phyloP scores from a whole-genome alignment of 92 coral and sea anemone species.

The Actinostola sp. region DNA sequence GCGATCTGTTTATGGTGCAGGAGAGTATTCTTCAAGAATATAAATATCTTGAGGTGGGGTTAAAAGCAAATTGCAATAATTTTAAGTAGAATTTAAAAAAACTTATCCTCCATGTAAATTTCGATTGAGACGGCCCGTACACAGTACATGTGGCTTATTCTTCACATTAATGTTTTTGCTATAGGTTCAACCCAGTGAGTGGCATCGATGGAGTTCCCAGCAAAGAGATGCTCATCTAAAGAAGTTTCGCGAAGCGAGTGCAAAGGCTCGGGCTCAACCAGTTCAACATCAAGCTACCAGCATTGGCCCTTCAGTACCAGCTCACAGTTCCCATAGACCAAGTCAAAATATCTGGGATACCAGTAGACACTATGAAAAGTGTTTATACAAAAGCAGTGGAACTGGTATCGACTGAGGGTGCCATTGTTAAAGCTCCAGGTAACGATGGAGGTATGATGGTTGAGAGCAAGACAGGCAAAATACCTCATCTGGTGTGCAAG shows the following conservation, averaged over 20 bases:
- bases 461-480: constrained; percentile 23
- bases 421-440: constrained; percentile 51
- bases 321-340: background rate
- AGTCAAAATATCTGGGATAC: background rate
- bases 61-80: background rate
- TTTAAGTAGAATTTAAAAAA: too few relatives aligned
- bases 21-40: constrained; percentile 43
- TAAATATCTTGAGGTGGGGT: constrained; percentile 42
- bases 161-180: background rate
- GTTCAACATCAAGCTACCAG: background rate
- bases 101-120: too few relatives aligned
- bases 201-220: constrained; percentile 39
- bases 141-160: background rate
- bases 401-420: constrained; percentile 23
- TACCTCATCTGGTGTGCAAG: constrained; percentile 48
- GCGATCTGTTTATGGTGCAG: constrained; percentile 52
- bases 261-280: background rate
- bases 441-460: constrained; percentile 10
- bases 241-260: background rate
- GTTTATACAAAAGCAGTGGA: constrained; percentile 38
- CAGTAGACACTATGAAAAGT: constrained; percentile 40
- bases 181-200: constrained; percentile 53
- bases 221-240: constrained; percentile 34
- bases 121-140: too few relatives aligned
- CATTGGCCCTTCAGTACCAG: constrained; percentile 1